phyloP scores from a whole-genome alignment of 1,140 invertebrate species.

The Bombyx mori region DNA sequence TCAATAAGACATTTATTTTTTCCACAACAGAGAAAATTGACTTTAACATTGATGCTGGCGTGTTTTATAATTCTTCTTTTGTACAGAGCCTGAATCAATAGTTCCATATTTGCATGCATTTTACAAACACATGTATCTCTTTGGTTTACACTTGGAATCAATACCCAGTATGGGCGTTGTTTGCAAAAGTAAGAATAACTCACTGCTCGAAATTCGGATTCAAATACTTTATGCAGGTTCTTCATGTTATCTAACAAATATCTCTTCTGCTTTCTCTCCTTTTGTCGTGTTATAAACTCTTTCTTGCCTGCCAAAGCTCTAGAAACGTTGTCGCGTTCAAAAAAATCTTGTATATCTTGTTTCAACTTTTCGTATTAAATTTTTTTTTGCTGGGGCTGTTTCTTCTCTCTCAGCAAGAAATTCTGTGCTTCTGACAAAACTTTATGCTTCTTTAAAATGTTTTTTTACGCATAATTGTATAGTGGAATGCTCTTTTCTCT shows the following conservation, averaged over 20 bases:
- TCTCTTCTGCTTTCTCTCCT: neutral
- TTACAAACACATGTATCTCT: constrained; percentile 17
- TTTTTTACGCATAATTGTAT: no score
- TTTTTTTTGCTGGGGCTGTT: no score
- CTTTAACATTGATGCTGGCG: constrained; percentile 5
- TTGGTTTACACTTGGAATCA: constrained; percentile 8
- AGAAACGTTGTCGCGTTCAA: neutral
- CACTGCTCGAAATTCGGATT: constrained; percentile 1
- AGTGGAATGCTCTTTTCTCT: no score
- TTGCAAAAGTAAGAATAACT: constrained; percentile 20
- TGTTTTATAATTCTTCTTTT: constrained; percentile 13
- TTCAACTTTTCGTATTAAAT: no score
- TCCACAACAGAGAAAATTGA: constrained; percentile 10
- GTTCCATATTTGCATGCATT: constrained; percentile 10
- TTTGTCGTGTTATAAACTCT: neutral
- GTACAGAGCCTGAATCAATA: constrained; percentile 8
- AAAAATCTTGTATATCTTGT: constrained; percentile 2
- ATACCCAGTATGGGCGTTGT: constrained; percentile 4
- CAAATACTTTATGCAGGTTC: neutral
- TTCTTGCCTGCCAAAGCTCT: neutral
- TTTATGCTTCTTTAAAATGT: no score
- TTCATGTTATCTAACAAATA: no score
- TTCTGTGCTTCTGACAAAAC: no score
- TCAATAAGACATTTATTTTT: constrained; percentile 12
- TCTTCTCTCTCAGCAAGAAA: no score